phyloP scores from a whole-genome alignment of 2,888 invertebrate species.

The Acronicta alni region DNA sequence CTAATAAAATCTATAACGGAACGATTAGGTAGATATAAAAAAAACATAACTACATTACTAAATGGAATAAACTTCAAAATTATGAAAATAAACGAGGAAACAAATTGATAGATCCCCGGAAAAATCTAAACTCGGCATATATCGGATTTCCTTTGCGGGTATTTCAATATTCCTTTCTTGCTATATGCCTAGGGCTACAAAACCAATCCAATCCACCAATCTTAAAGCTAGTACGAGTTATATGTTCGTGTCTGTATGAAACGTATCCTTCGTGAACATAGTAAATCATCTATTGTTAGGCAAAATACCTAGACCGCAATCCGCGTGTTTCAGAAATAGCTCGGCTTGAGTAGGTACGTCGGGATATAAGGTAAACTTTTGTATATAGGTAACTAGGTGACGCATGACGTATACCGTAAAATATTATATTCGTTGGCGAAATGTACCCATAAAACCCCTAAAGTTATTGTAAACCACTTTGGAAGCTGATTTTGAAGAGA shows the following conservation, averaged over 20 bases:
- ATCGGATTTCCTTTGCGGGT: background rate
- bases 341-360: conserved; percentile 64
- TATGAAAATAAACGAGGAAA: conserved; percentile 34
- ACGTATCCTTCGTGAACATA: conserved; percentile 54
- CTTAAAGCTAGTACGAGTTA: conserved; percentile 6
- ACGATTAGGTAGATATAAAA: conserved; percentile 4
- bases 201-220: conserved; percentile 12
- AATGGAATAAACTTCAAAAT: background rate
- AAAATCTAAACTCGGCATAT: conserved; percentile 51
- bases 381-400: conserved; percentile 56
- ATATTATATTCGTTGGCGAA: conserved; percentile 64
- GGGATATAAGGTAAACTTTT: conserved; percentile 66
- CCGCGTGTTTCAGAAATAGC: conserved; percentile 76
- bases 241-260: conserved; percentile 40
- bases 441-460: conserved; percentile 65
- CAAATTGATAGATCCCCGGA: conserved; percentile 47
- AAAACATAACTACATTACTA: conserved; percentile 11
- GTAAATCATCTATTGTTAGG: conserved; percentile 73
- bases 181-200: conserved; percentile 30
- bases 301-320: conserved; percentile 73
- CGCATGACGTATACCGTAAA: conserved; percentile 64
- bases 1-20: conserved; percentile 13
- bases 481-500: conserved; percentile 40
- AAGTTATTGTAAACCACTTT: conserved; percentile 61
- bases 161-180: background rate